These are phyloP conservation scores for Tolmerus cingulatus DNA, from an alignment of 2,888 invertebrate genomes.

Conservation along the genomic window DNA sequence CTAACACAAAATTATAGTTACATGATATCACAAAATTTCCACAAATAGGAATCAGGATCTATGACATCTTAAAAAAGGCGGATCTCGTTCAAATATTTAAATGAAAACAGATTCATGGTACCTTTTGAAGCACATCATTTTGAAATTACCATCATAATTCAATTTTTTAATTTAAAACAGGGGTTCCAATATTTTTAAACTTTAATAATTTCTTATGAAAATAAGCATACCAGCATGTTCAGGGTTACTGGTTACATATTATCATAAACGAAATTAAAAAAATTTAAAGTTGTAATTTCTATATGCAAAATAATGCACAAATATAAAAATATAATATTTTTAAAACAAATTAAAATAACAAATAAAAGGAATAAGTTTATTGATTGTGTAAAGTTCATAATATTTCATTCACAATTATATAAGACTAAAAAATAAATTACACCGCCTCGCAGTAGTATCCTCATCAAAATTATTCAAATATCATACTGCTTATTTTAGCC, in stretches of 20 bases:
- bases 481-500: neutral
- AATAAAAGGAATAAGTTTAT: neutral
- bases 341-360: neutral
- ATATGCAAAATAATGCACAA: too few relatives aligned
- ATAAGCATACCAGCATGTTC: too few relatives aligned
- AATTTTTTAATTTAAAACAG: neutral
- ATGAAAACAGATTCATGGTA: neutral
- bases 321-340: too few relatives aligned
- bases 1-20: neutral
- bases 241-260: neutral
- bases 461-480: neutral
- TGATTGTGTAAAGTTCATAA: neutral
- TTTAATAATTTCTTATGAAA: neutral
- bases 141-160: neutral
- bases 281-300: too few relatives aligned
- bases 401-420: neutral
- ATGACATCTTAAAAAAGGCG: neutral
- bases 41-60: neutral
- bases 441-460: neutral
- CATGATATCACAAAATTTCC: neutral
- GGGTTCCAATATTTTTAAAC: neutral
- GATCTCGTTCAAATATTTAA: neutral
- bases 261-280: too few relatives aligned
- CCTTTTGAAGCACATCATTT: neutral
- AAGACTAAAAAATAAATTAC: conserved; percentile 14